phyloP scores from a whole-genome alignment of 2,888 invertebrate genomes.

The Eupsilia transversa region DNA sequence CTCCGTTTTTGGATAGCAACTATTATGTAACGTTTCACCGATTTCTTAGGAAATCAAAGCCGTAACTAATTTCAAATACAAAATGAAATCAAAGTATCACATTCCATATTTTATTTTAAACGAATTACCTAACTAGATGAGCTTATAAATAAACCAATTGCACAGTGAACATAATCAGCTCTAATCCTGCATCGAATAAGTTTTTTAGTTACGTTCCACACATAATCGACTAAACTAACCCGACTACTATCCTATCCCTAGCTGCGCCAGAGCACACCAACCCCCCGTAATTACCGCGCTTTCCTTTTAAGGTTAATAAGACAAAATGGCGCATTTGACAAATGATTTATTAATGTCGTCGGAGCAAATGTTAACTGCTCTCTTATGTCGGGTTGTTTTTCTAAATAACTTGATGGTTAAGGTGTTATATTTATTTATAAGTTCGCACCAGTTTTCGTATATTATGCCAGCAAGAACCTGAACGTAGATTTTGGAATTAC shows the following conservation, averaged over 20 bases:
- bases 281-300: constrained; percentile 76
- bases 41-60: no score
- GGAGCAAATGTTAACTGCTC: constrained; percentile 78
- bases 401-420: constrained; percentile 16
- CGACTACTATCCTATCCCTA: constrained; percentile 54
- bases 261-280: constrained; percentile 61
- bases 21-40: no score
- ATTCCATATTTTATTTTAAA: neutral
- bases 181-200: neutral
- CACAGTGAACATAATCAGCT: neutral
- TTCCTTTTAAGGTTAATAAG: constrained; percentile 84
- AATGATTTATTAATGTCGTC: constrained; percentile 81
- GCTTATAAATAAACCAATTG: neutral
- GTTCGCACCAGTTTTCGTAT: neutral
- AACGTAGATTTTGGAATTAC: neutral
- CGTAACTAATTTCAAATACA: no score
- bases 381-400: constrained; percentile 42
- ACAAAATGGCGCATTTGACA: constrained; percentile 85
- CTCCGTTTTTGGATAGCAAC: no score
- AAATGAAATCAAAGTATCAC: neutral
- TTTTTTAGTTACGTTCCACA: no score
- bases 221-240: constrained; percentile 33
- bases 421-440: constrained; percentile 42
- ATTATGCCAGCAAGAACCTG: neutral
- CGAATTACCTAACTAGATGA: neutral